A percentile compares a stretch with the other conserved stretches of the same genome.
Evolutionary conservation across 2,888 invertebrate genomes (phyloP).

Genomic region (Fabriciana adippe): DNA sequence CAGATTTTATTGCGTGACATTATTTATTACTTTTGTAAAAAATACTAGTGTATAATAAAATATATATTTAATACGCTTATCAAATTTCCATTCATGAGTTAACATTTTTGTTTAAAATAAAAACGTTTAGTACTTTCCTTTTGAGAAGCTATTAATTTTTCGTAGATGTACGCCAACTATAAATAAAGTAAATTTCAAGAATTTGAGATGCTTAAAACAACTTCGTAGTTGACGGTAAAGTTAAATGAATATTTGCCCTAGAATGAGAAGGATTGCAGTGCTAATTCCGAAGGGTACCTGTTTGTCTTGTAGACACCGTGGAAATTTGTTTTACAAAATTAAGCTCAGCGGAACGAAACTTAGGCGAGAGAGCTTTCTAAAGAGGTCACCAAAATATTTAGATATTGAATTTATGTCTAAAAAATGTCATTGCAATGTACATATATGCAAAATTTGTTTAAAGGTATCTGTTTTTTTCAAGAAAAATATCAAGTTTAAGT

Average conservation of each 20-base stretch:
- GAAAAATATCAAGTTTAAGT: too few relatives aligned
- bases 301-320: slow-evolving; percentile 46
- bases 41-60: not conserved
- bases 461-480: too few relatives aligned
- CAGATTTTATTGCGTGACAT: slow-evolving; percentile 72
- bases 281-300: slow-evolving; percentile 58
- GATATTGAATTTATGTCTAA: too few relatives aligned
- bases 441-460: too few relatives aligned
- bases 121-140: not conserved
- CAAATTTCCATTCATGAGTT: too few relatives aligned
- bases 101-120: not conserved
- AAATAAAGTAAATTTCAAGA: slow-evolving; percentile 14
- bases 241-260: slow-evolving; percentile 53
- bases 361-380: slow-evolving; percentile 1
- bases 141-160: not conserved
- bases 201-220: slow-evolving; percentile 24
- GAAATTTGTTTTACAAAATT: slow-evolving; percentile 46
- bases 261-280: slow-evolving; percentile 51
- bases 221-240: slow-evolving; percentile 29
- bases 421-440: too few relatives aligned
- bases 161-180: not conserved
- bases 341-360: slow-evolving; percentile 19
- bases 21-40: slow-evolving; percentile 59
- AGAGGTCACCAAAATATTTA: too few relatives aligned
- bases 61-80: not conserved